Conservation (phyloP, 1,140 invertebrate genomes). For the Nixonia krombeini region DNA sequence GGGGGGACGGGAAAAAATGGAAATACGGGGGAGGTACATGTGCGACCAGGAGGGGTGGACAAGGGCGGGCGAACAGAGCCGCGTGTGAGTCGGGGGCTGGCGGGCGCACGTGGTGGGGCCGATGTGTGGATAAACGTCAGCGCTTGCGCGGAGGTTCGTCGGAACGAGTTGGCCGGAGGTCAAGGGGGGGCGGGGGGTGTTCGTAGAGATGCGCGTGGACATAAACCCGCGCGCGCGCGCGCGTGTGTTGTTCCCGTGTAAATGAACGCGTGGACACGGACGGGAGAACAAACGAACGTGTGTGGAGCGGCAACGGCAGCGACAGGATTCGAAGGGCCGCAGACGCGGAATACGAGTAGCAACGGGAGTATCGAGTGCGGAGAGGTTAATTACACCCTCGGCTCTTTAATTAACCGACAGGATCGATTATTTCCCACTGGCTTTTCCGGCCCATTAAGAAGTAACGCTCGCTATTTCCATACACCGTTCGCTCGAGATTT, state of each 20-base stretch:
- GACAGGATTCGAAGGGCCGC: slow-evolving; percentile 8
- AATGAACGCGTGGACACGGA: too few relatives aligned
- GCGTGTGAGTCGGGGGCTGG: too few relatives aligned
- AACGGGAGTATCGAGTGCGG: slow-evolving; percentile 26
- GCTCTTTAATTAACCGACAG: slow-evolving; percentile 44
- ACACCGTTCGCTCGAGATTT: slow-evolving; percentile 20
- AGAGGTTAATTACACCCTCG: slow-evolving; percentile 43
- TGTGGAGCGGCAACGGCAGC: background rate
- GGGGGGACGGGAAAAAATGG: too few relatives aligned
- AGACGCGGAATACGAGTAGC: background rate
- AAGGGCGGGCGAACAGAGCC: too few relatives aligned
- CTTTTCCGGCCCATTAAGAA: slow-evolving; percentile 44
- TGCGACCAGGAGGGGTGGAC: too few relatives aligned
- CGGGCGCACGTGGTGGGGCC: too few relatives aligned
- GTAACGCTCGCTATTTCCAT: slow-evolving; percentile 29
- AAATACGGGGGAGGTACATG: too few relatives aligned
- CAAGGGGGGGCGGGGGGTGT: too few relatives aligned
- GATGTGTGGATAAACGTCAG: too few relatives aligned
- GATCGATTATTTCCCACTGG: slow-evolving; percentile 43
- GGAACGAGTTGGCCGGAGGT: too few relatives aligned
- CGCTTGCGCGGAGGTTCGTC: too few relatives aligned
- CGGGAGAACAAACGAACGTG: background rate
- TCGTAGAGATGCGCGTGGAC: too few relatives aligned
- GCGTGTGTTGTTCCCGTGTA: slow-evolving; percentile 19
- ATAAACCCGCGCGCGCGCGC: slow-evolving; percentile 13